These are phyloP conservation scores for Lydus trimaculatus DNA, from an alignment of 2,888 invertebrate genomes.

Conservation along the genomic window DNA sequence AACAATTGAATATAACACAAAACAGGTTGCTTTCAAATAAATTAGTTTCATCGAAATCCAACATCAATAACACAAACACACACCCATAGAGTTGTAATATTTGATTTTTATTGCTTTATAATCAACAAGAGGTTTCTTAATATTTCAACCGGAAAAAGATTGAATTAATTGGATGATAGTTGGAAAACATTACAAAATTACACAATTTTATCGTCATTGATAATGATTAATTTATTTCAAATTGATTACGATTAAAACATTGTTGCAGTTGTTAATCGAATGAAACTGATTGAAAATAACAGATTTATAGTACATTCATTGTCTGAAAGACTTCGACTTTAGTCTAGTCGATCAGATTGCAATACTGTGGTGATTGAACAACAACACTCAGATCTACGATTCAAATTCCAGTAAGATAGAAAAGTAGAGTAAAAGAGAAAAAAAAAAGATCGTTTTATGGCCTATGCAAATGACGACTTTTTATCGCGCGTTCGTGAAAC, in stretches of 20 bases:
- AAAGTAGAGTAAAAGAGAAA: too few relatives aligned
- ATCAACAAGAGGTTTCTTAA: not conserved
- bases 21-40: constrained; percentile 54
- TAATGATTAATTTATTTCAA: not conserved
- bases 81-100: constrained; percentile 28
- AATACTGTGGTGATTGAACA: too few relatives aligned
- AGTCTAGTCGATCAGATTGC: too few relatives aligned
- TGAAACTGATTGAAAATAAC: too few relatives aligned
- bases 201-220: not conserved
- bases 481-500: too few relatives aligned
- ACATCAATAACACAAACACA: constrained; percentile 38
- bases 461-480: too few relatives aligned
- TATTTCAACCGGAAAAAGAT: not conserved
- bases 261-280: not conserved
- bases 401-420: too few relatives aligned
- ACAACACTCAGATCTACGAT: too few relatives aligned
- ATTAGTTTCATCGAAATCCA: constrained; percentile 55
- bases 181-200: not conserved
- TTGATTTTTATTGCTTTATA: constrained; percentile 25
- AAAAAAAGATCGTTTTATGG: too few relatives aligned
- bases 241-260: not conserved
- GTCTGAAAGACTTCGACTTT: too few relatives aligned
- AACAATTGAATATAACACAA: constrained; percentile 43
- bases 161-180: not conserved
- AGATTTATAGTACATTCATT: too few relatives aligned